Conservation (phyloP, 2,113 vertebrate genomes). For the Struthidea cinerea region DNA sequence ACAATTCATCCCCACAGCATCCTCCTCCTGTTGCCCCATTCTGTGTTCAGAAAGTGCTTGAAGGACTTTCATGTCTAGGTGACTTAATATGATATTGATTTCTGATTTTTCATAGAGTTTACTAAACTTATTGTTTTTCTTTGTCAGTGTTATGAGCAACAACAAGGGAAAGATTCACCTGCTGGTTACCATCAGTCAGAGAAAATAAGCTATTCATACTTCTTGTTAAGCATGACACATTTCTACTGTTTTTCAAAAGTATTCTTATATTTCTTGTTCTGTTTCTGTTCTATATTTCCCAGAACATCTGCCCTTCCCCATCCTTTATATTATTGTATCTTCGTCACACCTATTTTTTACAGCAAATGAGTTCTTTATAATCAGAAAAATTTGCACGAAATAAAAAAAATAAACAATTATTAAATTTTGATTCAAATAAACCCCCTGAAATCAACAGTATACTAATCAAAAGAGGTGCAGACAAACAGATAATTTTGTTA, state of each 20-base stretch:
- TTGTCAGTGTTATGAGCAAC: not conserved
- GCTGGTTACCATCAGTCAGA: not conserved
- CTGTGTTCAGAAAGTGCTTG: not conserved
- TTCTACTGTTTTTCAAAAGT: not conserved
- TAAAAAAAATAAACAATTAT: not conserved
- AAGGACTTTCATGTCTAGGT: not conserved
- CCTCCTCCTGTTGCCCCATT: not conserved
- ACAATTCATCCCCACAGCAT: not conserved
- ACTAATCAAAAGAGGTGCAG: not conserved
- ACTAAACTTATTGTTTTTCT: not conserved
- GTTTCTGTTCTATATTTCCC: not conserved
- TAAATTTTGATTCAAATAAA: not conserved
- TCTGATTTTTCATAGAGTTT: not conserved
- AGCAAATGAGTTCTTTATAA: not conserved
- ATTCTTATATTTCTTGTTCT: not conserved
- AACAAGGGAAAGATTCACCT: not conserved
- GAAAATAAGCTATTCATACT: not conserved
- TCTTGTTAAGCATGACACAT: not conserved
- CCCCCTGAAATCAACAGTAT: not conserved
- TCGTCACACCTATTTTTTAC: not conserved
- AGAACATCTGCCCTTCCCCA: not conserved
- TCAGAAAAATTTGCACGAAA: not conserved
- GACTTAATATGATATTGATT: not conserved
- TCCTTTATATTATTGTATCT: not conserved
- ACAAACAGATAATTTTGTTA: not conserved